Conservation (phyloP, 2,888 invertebrate species). For the Sphaerolaimus hirsutus region DNA sequence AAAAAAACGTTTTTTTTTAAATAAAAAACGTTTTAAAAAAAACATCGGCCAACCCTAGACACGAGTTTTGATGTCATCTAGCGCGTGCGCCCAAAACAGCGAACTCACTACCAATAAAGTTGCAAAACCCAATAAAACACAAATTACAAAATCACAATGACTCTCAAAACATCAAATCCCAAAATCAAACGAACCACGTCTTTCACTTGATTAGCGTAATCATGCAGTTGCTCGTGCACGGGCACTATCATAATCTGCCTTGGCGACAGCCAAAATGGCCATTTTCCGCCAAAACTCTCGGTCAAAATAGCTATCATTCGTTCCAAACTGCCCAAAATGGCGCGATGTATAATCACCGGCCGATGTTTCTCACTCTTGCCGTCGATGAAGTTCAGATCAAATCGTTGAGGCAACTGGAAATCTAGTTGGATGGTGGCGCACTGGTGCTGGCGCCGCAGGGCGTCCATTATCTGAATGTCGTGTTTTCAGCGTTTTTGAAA, state of each 20-base stretch:
- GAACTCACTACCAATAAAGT: too few species aligned
- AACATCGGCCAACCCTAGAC: too few species aligned
- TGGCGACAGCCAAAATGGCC: conserved; percentile 98
- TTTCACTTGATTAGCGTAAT: conserved; percentile 63
- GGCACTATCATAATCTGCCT: conserved; percentile 68
- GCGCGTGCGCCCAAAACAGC: too few species aligned
- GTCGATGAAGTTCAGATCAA: conserved; percentile 43
- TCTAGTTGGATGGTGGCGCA: conserved; percentile 95
- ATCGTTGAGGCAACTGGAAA: conserved; percentile 79
- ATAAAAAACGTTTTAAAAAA: too few species aligned
- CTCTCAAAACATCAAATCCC: too few species aligned
- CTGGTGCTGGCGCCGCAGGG: conserved; percentile 62
- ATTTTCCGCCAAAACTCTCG: conserved; percentile 89
- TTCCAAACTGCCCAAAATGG: conserved; percentile 85
- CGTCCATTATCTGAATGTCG: conserved; percentile 76
- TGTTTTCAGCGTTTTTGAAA: too few species aligned
- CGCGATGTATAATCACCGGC: conserved; percentile 92
- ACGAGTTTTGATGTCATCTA: too few species aligned
- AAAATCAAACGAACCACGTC: too few species aligned
- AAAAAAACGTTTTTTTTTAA: too few species aligned
- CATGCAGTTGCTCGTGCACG: conserved; percentile 60
- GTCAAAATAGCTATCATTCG: conserved; percentile 90
- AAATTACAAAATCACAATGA: too few species aligned
- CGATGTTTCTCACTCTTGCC: conserved; percentile 64
- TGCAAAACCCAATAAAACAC: too few species aligned